Evolutionary conservation across 1,140 invertebrate species (phyloP).

Genomic region (Camponotus floridanus): DNA sequence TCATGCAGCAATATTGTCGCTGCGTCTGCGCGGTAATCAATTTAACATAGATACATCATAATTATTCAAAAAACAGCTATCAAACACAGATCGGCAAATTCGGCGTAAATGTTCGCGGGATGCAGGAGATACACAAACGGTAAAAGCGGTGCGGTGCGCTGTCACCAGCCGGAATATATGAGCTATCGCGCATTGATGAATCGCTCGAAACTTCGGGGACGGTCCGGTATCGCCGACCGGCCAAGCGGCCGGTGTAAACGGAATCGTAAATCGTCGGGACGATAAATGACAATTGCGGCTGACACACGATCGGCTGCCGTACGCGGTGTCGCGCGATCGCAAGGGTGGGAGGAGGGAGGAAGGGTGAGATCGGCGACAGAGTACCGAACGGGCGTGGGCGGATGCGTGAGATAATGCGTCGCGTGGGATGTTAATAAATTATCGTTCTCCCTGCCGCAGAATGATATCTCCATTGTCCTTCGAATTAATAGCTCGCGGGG

Average conservation of each 20-base stretch:
- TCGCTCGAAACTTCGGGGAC: conserved; percentile 75
- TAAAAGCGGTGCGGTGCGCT: conserved; percentile 63
- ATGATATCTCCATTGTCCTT: conserved; percentile 82
- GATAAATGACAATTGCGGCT: conserved; percentile 83
- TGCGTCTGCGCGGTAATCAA: too few species aligned
- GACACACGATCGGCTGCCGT: conserved; percentile 79
- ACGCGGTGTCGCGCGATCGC: conserved; percentile 8
- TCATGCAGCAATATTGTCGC: too few species aligned
- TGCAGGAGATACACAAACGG: conserved; percentile 60
- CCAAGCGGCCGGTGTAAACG: conserved; percentile 73
- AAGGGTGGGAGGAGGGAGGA: conserved; percentile 24
- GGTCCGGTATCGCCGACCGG: conserved; percentile 68
- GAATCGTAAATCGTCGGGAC: conserved; percentile 80
- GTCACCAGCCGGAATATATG: conserved; percentile 77
- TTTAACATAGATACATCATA: too few species aligned
- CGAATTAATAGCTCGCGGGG: conserved; percentile 77
- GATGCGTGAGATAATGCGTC: conserved; percentile 77
- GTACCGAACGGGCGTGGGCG: conserved; percentile 78
- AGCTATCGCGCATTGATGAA: conserved; percentile 82
- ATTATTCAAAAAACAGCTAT: too few species aligned
- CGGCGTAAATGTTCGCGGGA: not conserved
- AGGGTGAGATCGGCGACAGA: conserved; percentile 43
- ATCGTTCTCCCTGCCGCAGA: conserved; percentile 74
- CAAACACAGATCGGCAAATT: not conserved
- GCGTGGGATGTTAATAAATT: conserved; percentile 83